Evolutionary conservation across 2,797 vertebrate species (phyloP), one percentile per base, ranked within the genome.

Genomic region (Sandelia bainsii): DNA sequence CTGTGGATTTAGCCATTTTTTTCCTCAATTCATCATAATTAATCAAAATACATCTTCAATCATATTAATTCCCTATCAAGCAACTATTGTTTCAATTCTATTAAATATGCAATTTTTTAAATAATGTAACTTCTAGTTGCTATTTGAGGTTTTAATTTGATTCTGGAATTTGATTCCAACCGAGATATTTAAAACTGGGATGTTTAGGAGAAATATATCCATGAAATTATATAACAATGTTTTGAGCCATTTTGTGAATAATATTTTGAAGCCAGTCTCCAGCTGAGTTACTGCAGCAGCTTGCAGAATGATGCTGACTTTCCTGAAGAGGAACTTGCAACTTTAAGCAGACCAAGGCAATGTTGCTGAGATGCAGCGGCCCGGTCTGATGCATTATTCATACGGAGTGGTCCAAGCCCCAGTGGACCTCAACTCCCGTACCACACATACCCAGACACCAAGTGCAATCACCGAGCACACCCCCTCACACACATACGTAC

Each of bases 331-430:
- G 73, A 87, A 91, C 80, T 88, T 89, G 93, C 83, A 92, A 92
- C 93, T 93, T 93, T 87, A 91, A 94, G 91, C 88, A 87, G 88
- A 89, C 76, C 75, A 76, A 83, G 85, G 83, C 90, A 80, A 86
- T 85, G 91, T 84, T 93, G 92, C 92, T 87, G 90, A 93, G 93
- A 93, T 91, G 93, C 93, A 89, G 72, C 85, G 89, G 92, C 90
- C 86, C 86, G 74, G 90, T 85, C 85, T 90, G 40, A 89, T 95
- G 92, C 87, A 95, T 95, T 93, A 95, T 95, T 94, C 93, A 95
- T 92, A 39, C 52, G 75, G 79, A 93, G 83, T 81, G 86, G 93
- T 91, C 89, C 81, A 83, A 89, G 87, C 91, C 91, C 87, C 92
- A 75, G 86, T 80, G 89, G 92, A 93, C 90, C 91, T 91, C 84